Percentiles rank a stretch among this genome's conserved stretches.
Evolutionary conservation across 2,113 vertebrate species (phyloP).

Genomic region (Mirounga angustirostris): DNA sequence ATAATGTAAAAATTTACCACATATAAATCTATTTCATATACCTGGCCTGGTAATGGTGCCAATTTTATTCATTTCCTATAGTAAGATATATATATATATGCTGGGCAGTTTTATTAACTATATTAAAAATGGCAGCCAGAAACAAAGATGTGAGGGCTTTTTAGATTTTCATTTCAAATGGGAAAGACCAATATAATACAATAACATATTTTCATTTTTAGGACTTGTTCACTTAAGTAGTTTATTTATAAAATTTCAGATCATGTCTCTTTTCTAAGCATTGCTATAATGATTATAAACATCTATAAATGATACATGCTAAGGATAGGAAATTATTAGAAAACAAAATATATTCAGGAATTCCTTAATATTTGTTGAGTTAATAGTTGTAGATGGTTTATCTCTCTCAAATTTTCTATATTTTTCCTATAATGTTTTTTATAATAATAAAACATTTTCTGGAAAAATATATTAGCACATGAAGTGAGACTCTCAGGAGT

Average conservation of each 20-base stretch:
- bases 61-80: conserved; percentile 7
- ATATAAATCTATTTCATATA: neutral
- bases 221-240: neutral
- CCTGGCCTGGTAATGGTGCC: neutral
- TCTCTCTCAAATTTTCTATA: neutral
- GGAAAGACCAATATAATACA: neutral
- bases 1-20: neutral
- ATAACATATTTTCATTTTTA: conserved; percentile 1
- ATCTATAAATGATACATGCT: neutral
- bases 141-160: neutral
- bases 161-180: conserved; percentile 49
- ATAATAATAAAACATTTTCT: conserved; percentile 12
- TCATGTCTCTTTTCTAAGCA: neutral
- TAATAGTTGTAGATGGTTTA: neutral
- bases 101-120: neutral
- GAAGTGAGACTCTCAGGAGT: neutral
- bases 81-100: neutral
- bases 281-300: neutral
- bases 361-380: conserved; percentile 7
- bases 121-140: conserved; percentile 31
- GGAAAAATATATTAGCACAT: neutral
- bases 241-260: conserved; percentile 31
- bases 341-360: conserved; percentile 24
- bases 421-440: neutral
- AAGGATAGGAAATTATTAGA: neutral